A percentile compares a stretch with the other conserved stretches of the same genome.
Conservation (phyloP, 1,140 invertebrate species). For the Camponotus floridanus region DNA sequence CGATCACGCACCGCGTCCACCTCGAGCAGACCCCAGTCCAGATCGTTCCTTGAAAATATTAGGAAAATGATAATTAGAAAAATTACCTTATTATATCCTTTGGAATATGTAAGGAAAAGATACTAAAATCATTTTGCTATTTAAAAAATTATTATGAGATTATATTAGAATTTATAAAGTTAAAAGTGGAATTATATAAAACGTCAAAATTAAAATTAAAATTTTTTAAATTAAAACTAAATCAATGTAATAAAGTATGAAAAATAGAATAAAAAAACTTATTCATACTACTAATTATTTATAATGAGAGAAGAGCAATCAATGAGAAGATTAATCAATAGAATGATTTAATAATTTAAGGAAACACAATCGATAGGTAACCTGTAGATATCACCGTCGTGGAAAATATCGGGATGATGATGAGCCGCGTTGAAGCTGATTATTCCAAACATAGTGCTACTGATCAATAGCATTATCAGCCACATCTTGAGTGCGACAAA, state of each 20-base stretch:
- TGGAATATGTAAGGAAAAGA: neutral
- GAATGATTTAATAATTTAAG: neutral
- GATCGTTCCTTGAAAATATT: conserved; percentile 83
- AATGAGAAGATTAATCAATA: neutral
- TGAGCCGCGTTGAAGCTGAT: conserved; percentile 93
- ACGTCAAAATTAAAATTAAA: neutral
- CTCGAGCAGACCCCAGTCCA: conserved; percentile 93
- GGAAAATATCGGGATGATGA: conserved; percentile 94
- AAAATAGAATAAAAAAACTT: neutral
- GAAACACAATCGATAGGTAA: conserved; percentile 70
- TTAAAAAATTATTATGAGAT: neutral
- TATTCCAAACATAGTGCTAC: conserved; percentile 88
- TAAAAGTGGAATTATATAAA: neutral
- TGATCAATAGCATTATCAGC: conserved; percentile 87
- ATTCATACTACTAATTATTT: neutral
- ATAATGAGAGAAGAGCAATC: neutral
- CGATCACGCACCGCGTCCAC: conserved; percentile 92
- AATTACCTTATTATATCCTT: neutral
- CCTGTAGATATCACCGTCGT: conserved; percentile 91
- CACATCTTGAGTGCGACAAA: conserved; percentile 86
- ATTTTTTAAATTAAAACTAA: neutral
- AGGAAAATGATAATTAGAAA: neutral
- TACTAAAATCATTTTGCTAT: neutral
- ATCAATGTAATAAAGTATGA: too few species aligned
- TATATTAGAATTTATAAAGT: neutral